Percentiles rank a stretch among this genome's conserved stretches.
phyloP scores from a whole-genome alignment of 2,113 vertebrate genomes.

The Dicrurus megarhynchus region DNA sequence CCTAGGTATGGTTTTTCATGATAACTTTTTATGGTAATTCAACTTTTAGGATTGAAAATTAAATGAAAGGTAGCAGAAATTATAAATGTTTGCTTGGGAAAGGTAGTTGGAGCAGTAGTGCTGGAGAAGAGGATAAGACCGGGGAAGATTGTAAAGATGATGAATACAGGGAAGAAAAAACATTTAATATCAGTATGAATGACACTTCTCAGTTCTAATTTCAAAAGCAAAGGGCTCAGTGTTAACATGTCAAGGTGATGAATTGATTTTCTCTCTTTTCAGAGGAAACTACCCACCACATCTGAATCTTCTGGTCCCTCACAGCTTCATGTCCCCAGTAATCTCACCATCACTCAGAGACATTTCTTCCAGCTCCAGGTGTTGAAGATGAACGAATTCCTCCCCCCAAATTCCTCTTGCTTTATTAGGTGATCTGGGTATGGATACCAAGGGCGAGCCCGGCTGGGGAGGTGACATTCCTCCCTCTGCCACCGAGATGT shows the following conservation, averaged over 20 bases:
- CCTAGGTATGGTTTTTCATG: neutral
- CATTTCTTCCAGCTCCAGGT: neutral
- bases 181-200: neutral
- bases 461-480: neutral
- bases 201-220: neutral
- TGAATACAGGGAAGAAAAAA: neutral
- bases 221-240: neutral
- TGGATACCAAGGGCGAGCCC: accelerated
- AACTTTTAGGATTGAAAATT: neutral
- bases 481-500: conserved; percentile 14
- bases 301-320: neutral
- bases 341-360: accelerated
- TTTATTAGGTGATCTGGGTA: neutral
- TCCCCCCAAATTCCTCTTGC: neutral
- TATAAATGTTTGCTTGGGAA: neutral
- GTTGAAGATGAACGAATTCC: accelerated
- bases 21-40: neutral
- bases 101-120: neutral
- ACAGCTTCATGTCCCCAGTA: accelerated
- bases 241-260: accelerated
- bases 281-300: neutral
- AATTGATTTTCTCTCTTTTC: neutral
- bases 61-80: neutral
- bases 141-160: neutral
- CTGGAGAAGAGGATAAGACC: neutral